Percentiles rank a stretch among this genome's conserved stretches.
These are phyloP conservation scores for Echinometra lucunter DNA, from an alignment of 53 echinoderm and acorn worm genomes.

Conservation along the genomic window DNA sequence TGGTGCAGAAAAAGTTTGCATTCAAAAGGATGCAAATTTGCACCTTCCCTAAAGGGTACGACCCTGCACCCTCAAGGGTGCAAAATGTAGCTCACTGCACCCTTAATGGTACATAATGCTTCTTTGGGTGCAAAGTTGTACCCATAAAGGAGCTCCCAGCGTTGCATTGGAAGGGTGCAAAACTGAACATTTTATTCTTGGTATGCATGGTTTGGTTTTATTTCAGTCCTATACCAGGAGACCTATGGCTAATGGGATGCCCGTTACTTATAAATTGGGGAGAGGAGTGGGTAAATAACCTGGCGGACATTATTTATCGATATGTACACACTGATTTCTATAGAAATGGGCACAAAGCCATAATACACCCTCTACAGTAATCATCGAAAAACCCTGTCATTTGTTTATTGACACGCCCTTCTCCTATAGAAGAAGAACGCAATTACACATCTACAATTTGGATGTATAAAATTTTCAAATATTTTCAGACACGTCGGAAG, in stretches of 20 bases:
- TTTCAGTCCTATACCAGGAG: background rate
- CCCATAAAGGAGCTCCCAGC: no score
- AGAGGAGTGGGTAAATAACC: background rate
- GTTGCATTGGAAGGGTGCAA: no score
- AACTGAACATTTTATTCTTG: no score
- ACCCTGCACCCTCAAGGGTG: no score
- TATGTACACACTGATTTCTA: background rate
- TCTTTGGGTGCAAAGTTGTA: no score
- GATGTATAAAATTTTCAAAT: background rate
- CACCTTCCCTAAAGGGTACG: no score
- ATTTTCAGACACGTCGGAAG: no score
- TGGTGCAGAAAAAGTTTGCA: no score
- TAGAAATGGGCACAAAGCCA: background rate
- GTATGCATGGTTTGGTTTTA: no score
- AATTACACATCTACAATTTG: background rate
- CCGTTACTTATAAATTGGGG: background rate
- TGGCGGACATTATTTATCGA: background rate
- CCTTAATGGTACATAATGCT: no score
- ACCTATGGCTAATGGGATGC: background rate
- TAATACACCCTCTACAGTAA: background rate
- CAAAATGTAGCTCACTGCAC: no score
- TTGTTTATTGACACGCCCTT: background rate
- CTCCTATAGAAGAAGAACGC: background rate
- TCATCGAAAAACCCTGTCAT: background rate
- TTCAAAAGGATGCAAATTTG: no score